Percentiles rank a stretch among this genome's conserved stretches.
phyloP scores from a whole-genome alignment of 2,113 vertebrate species.

The Neolamprologus sp. region DNA sequence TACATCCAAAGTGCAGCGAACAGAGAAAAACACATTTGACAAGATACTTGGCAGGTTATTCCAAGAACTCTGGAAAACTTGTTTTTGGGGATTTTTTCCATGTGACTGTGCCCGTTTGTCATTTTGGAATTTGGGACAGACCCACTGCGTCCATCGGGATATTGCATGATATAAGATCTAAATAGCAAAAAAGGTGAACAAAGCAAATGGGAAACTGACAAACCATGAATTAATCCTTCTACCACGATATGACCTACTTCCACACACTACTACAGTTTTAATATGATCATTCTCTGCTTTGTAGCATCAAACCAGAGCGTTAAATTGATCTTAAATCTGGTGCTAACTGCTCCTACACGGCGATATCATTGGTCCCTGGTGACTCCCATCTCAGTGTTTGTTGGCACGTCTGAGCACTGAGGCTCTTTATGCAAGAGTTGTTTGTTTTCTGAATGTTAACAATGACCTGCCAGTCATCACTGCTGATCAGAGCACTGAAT shows the following conservation, averaged over 20 bases:
- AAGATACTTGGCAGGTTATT: not conserved
- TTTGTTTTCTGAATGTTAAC: slow-evolving; percentile 52
- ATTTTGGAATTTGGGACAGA: not conserved
- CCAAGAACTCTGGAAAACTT: not conserved
- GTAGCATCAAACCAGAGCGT: not conserved
- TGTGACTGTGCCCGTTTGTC: not conserved
- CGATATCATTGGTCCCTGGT: slow-evolving; percentile 1
- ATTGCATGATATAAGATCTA: not conserved
- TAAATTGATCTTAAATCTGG: slow-evolving; percentile 5
- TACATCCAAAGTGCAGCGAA: not conserved
- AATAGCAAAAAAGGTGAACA: not conserved
- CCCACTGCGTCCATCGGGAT: not conserved
- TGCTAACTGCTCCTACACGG: not conserved
- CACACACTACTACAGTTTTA: not conserved
- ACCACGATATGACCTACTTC: not conserved
- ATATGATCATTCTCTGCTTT: not conserved
- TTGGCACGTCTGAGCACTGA: not conserved
- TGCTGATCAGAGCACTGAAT: slow-evolving; percentile 49
- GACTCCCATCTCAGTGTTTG: slow-evolving; percentile 27
- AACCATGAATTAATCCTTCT: not conserved
- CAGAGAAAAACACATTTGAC: not conserved
- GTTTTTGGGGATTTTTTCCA: not conserved
- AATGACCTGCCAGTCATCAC: slow-evolving; percentile 58
- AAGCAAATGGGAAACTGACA: not conserved
- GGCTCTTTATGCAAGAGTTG: slow-evolving; percentile 26